Base-by-base conservation (phyloP, 2,888 invertebrate species). In the Lithophane ornitopus region DNA sequence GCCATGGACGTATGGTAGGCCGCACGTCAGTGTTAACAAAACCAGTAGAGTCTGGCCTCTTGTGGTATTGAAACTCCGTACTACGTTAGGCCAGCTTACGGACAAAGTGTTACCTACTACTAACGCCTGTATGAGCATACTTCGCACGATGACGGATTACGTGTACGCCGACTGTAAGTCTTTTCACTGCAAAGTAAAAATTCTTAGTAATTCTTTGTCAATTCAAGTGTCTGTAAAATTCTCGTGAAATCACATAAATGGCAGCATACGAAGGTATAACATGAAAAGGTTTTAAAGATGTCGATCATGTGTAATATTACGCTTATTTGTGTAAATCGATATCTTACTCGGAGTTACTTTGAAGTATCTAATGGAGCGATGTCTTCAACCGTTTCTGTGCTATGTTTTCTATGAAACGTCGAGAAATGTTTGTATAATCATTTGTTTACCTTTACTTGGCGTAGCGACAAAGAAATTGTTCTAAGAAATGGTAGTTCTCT, bases 241-340 rank as follows among this genome's bases (percentile, higher is more conserved):
- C 11, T 69, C 26, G 3, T 44, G 26, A 61, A 67, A 19, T 69
- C 22, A 26, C 39, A 12, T 26, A 58, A 26, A 4, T 41, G 9
- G 41, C 16, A 39, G 12, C 12, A 49, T 34, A 19, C 26, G 11
- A 74, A 61, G 59, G 28, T 49, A 52, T 34, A 46, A 70, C 26
- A 67, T 74, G 26, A 74, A 66, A 70, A 70, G 52, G 49, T 62
- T 80, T 58, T n/a, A 26, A 28, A 79, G 22, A 68, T 12, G 49
- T 28, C 81, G 12, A 61, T 81, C 80, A 71, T 74, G 75, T 80
- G 67, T 66, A 62, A 74, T 58, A 34, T 75, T 12, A 84, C 49
- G 75, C 34, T 84, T 80, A 84, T 84, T 80, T 84, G 44, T 68
- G 65, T 58, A 46, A 49, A 74, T 71, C 74, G 41, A 68, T 79